phyloP scores from a whole-genome alignment of 2,113 vertebrate species.

The Microcebus jonahi region DNA sequence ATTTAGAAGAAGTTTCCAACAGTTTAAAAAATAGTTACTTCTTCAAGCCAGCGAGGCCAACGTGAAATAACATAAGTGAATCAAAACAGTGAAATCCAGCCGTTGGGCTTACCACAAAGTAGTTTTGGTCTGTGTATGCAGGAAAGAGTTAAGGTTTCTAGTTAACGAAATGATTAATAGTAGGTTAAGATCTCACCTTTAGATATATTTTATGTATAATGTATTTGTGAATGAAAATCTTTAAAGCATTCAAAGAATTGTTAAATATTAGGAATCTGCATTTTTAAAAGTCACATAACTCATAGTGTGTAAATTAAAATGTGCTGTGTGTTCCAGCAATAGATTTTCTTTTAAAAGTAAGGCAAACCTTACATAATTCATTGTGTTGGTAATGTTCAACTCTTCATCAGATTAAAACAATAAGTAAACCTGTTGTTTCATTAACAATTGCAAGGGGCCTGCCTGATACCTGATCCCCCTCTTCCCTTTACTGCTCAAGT shows the following conservation, averaged over 20 bases:
- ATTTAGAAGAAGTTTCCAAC: conserved; percentile 80
- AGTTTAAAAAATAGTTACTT: conserved; percentile 80
- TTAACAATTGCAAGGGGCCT: neutral
- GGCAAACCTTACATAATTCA: neutral
- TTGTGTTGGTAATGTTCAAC: neutral
- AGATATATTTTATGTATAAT: conserved; percentile 33
- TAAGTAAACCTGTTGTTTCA: neutral
- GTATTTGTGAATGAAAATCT: conserved; percentile 33
- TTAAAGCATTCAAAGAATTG: conserved; percentile 58
- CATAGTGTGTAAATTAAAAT: conserved; percentile 43
- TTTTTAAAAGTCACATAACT: neutral
- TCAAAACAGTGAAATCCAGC: conserved; percentile 81
- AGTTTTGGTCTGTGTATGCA: conserved; percentile 89
- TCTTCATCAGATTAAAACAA: conserved; percentile 1
- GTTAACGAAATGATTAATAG: conserved; percentile 77
- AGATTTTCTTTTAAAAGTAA: conserved; percentile 60
- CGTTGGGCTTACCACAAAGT: conserved; percentile 86
- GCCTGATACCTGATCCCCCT: too few species aligned
- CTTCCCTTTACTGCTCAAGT: neutral
- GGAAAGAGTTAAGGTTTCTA: conserved; percentile 83
- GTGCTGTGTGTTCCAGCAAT: neutral
- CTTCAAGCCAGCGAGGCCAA: conserved; percentile 76
- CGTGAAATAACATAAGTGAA: conserved; percentile 75
- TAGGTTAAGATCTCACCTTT: conserved; percentile 62
- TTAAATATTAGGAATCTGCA: conserved; percentile 26